Evolutionary conservation across 2,888 invertebrate genomes (phyloP).

Genomic region (Synanthedon andrenaeformis): DNA sequence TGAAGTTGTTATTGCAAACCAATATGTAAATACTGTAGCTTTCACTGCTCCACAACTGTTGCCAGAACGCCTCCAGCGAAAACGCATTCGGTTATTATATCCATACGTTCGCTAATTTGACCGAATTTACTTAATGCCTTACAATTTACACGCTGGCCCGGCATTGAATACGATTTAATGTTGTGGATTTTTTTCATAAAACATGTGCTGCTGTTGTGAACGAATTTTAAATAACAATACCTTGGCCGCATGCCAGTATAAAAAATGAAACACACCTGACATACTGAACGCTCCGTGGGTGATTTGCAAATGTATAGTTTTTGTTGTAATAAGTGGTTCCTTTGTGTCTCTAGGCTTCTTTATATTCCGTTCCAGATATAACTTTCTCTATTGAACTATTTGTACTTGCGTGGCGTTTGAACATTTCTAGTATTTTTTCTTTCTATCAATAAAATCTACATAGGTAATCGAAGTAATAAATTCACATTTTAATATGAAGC

Average conservation of each 20-base stretch:
- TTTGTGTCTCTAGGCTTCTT: not conserved
- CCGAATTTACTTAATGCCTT: constrained; percentile 47
- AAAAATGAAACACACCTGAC: constrained; percentile 34
- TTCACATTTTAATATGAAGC: no score
- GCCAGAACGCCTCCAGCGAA: constrained; percentile 19
- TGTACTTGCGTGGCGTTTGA: no score
- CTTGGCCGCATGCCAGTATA: constrained; percentile 35
- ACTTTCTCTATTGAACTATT: not conserved
- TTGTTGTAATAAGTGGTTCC: not conserved
- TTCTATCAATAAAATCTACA: no score
- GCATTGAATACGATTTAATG: constrained; percentile 15
- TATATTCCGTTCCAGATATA: no score
- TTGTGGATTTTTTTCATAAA: constrained; percentile 14
- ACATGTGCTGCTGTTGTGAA: constrained; percentile 23
- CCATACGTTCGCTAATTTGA: constrained; percentile 40
- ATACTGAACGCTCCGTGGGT: not conserved
- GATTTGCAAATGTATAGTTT: not conserved
- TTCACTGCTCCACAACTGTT: constrained; percentile 16
- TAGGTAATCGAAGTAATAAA: no score
- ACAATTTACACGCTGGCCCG: constrained; percentile 33
- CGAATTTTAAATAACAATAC: constrained; percentile 34
- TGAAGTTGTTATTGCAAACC: not conserved
- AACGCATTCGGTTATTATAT: constrained; percentile 34
- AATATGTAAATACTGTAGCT: constrained; percentile 13
- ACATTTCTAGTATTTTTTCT: no score